Evolutionary conservation across 2,797 vertebrate species (phyloP).

Genomic region (Myripristis jacobus): DNA sequence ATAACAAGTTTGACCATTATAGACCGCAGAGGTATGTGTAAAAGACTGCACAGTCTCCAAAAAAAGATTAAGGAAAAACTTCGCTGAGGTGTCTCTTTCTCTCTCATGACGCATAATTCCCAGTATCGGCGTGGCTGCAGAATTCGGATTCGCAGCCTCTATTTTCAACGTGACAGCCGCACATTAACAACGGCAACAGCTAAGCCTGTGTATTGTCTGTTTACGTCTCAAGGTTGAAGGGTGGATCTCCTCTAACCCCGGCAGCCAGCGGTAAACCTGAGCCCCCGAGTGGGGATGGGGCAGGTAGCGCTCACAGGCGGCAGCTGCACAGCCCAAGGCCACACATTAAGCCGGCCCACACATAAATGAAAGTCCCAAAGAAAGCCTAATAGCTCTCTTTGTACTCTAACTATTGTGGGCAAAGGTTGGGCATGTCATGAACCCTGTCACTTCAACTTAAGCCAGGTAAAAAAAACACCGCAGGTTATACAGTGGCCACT

Average conservation of each 20-base stretch:
- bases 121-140: slow-evolving; percentile 11
- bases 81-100: slow-evolving; percentile 39
- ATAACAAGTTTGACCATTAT: slow-evolving; percentile 13
- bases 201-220: slow-evolving; percentile 60
- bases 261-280: slow-evolving; percentile 59
- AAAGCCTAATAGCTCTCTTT: slow-evolving; percentile 69
- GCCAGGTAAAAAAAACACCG: slow-evolving; percentile 34
- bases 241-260: slow-evolving; percentile 60
- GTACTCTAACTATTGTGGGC: slow-evolving; percentile 44
- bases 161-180: slow-evolving; percentile 38
- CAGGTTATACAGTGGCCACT: slow-evolving; percentile 10
- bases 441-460: slow-evolving; percentile 58
- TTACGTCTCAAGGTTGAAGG: slow-evolving; percentile 57
- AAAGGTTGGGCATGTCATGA: slow-evolving; percentile 58
- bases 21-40: slow-evolving; percentile 38
- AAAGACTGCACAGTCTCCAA: slow-evolving; percentile 24
- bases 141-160: slow-evolving; percentile 1
- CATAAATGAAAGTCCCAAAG: slow-evolving; percentile 57
- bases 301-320: slow-evolving; percentile 64
- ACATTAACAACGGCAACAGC: slow-evolving; percentile 52
- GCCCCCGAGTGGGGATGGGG: slow-evolving; percentile 35
- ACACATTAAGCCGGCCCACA: slow-evolving; percentile 63
- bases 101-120: slow-evolving; percentile 33
- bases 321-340: slow-evolving; percentile 78
- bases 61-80: slow-evolving; percentile 19